phyloP scores from a whole-genome alignment of 2,888 invertebrate species.

The Nasonovia ribisnigri region DNA sequence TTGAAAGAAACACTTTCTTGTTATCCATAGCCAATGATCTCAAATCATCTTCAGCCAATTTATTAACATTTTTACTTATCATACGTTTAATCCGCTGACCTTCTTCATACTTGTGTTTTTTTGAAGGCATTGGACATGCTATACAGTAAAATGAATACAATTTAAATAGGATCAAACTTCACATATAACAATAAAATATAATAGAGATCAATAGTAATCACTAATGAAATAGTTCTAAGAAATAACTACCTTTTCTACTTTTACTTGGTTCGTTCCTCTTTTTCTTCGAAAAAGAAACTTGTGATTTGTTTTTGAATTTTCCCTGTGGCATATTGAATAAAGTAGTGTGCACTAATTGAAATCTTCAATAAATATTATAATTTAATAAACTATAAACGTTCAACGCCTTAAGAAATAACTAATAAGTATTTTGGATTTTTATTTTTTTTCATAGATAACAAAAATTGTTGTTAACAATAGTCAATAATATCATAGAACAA shows the following conservation, averaged over 20 bases:
- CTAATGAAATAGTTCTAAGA: not conserved
- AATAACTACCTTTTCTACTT: constrained; percentile 54
- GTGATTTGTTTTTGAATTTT: constrained; percentile 65
- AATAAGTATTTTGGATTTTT: not conserved
- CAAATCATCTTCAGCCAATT: constrained; percentile 78
- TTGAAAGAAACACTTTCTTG: constrained; percentile 69
- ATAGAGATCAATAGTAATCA: not conserved
- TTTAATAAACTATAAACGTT: not conserved
- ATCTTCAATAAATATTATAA: not conserved
- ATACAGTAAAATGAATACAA: not conserved
- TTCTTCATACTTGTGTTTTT: constrained; percentile 75
- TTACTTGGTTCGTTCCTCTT: constrained; percentile 40
- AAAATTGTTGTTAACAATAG: not conserved
- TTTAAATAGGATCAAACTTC: not conserved
- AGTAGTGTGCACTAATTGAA: not conserved
- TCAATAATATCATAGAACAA: no score
- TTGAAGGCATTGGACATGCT: constrained; percentile 76
- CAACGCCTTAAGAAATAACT: no score
- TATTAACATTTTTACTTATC: constrained; percentile 80
- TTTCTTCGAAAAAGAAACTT: constrained; percentile 49
- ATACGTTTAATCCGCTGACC: constrained; percentile 77
- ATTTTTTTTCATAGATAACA: not conserved
- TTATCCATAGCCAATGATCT: constrained; percentile 74
- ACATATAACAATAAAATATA: not conserved
- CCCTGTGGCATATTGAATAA: constrained; percentile 65